Percentiles rank a stretch among this genome's conserved stretches.
These are phyloP conservation scores for Grallaria varia DNA, from an alignment of 2,113 vertebrate genomes.

Conservation along the genomic window DNA sequence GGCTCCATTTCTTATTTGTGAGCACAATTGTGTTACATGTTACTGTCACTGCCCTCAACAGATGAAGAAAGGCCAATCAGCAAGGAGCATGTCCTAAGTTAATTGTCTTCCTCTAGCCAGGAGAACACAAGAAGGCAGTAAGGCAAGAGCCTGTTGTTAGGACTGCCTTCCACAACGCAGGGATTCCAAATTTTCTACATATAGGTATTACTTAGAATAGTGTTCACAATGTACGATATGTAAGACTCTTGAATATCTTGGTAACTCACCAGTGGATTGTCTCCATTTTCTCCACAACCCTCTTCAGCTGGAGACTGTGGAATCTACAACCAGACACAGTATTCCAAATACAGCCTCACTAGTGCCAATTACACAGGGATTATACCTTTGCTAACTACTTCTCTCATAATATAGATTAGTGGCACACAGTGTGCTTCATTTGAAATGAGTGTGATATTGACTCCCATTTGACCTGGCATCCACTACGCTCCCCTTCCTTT, in stretches of 20 bases:
- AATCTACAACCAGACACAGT: background rate
- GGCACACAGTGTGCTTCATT: background rate
- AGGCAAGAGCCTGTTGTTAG: background rate
- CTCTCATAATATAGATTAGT: background rate
- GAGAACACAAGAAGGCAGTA: background rate
- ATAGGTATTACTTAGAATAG: background rate
- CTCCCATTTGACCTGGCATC: background rate
- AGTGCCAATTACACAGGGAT: background rate
- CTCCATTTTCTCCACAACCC: background rate
- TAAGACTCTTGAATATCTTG: background rate
- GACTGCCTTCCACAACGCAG: background rate
- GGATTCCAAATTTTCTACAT: background rate
- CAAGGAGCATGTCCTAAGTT: background rate
- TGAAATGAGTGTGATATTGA: background rate
- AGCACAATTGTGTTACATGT: background rate
- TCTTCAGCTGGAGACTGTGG: background rate
- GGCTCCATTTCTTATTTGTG: background rate
- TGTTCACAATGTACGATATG: background rate
- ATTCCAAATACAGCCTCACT: background rate
- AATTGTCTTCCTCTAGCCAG: background rate
- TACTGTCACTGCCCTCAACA: background rate
- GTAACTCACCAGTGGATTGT: background rate
- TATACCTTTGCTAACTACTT: background rate
- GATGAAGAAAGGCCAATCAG: background rate
- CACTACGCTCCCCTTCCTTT: background rate